These are phyloP conservation scores for Panagrolaimus sp. DNA, from an alignment of 1,140 invertebrate genomes.

Conservation along the genomic window DNA sequence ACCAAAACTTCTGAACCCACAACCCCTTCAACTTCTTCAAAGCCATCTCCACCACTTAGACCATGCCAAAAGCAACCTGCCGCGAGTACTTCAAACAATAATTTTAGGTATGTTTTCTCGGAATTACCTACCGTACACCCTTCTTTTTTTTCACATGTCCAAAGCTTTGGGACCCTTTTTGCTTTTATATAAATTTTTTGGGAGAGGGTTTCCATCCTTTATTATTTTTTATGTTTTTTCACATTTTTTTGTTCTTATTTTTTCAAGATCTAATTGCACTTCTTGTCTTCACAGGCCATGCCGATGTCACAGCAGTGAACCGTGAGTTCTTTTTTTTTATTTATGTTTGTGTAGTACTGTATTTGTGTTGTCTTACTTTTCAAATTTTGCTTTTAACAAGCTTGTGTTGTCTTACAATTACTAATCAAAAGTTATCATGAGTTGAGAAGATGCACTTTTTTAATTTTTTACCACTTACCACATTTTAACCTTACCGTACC, in stretches of 20 bases:
- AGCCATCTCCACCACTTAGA: background rate
- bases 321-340: too few relatives aligned
- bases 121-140: background rate
- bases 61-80: conserved; percentile 17
- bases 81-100: conserved; percentile 7
- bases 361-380: background rate
- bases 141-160: too few relatives aligned
- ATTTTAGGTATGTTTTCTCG: conserved; percentile 1
- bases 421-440: background rate
- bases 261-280: conserved; percentile 3
- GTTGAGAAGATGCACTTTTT: conserved; percentile 7
- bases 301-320: too few relatives aligned
- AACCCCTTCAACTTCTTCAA: background rate
- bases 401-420: conserved; percentile 12
- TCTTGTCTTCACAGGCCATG: conserved; percentile 8
- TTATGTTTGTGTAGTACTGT: too few relatives aligned
- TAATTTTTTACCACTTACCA: conserved; percentile 13
- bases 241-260: conserved; percentile 15
- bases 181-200: background rate
- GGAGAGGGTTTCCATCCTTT: background rate
- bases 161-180: background rate
- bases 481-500: conserved; percentile 15
- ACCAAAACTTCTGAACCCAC: conserved; percentile 10
- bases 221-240: too few relatives aligned
- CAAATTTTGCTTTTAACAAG: background rate